Percentiles rank a stretch among this genome's conserved stretches.
Evolutionary conservation across 2,113 vertebrate species (phyloP).

Genomic region (Lasiurus cinereus): DNA sequence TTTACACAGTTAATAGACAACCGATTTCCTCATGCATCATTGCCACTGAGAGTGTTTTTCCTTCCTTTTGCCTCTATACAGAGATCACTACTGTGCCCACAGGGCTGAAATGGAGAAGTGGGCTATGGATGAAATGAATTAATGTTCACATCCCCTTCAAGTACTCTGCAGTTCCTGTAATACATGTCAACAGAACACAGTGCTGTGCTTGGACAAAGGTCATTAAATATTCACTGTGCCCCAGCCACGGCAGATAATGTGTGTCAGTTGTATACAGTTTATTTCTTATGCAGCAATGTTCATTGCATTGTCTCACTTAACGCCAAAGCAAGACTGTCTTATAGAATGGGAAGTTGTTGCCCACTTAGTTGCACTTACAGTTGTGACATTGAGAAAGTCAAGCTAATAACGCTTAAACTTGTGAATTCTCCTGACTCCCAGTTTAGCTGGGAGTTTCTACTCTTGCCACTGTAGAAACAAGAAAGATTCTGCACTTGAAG

Average conservation of each 20-base stretch:
- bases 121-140: not conserved
- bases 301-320: not conserved
- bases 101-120: not conserved
- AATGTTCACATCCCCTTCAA: not conserved
- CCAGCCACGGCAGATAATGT: not conserved
- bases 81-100: not conserved
- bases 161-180: not conserved
- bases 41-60: not conserved
- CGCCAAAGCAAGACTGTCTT: not conserved
- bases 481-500: not conserved
- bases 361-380: not conserved
- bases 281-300: not conserved
- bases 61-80: not conserved
- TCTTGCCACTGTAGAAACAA: not conserved
- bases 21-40: not conserved
- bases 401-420: not conserved
- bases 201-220: not conserved
- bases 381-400: not conserved
- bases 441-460: not conserved
- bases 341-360: not conserved
- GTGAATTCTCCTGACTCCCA: not conserved
- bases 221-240: not conserved
- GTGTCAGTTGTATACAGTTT: not conserved
- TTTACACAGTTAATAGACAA: not conserved
- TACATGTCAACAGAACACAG: not conserved